Conservation (phyloP, 2,113 vertebrate genomes). For the Rhinopomastus cyanomelas region DNA sequence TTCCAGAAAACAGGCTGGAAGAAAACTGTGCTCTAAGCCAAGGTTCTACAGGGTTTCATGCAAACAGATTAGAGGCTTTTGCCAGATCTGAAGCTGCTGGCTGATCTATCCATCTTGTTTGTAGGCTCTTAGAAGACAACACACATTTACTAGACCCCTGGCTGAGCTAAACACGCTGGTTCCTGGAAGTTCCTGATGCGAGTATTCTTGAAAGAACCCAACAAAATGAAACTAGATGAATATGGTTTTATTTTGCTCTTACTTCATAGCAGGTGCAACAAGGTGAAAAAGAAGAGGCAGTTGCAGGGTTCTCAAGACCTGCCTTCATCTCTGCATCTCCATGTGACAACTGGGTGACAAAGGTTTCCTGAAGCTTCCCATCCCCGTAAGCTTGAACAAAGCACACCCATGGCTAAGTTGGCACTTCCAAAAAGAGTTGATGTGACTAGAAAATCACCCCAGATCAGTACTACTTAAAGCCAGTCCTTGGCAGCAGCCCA, state of each 20-base stretch:
- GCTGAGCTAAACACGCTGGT: neutral
- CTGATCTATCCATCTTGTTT: neutral
- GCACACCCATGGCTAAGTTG: neutral
- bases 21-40: neutral
- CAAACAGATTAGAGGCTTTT: neutral
- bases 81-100: neutral
- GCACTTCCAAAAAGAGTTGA: neutral
- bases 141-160: neutral
- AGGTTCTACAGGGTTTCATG: neutral
- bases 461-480: neutral
- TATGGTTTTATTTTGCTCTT: constrained; percentile 20
- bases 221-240: constrained; percentile 8
- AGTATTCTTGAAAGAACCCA: constrained; percentile 11
- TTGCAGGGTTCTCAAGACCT: neutral
- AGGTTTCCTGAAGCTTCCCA: neutral
- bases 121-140: neutral
- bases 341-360: neutral
- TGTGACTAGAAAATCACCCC: neutral
- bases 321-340: neutral
- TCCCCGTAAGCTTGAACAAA: neutral
- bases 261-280: neutral
- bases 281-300: neutral
- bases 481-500: neutral
- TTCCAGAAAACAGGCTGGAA: neutral
- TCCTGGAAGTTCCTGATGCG: neutral